Base-by-base conservation (phyloP, 2,113 vertebrate genomes). In the Pseudopodoces humilis region DNA sequence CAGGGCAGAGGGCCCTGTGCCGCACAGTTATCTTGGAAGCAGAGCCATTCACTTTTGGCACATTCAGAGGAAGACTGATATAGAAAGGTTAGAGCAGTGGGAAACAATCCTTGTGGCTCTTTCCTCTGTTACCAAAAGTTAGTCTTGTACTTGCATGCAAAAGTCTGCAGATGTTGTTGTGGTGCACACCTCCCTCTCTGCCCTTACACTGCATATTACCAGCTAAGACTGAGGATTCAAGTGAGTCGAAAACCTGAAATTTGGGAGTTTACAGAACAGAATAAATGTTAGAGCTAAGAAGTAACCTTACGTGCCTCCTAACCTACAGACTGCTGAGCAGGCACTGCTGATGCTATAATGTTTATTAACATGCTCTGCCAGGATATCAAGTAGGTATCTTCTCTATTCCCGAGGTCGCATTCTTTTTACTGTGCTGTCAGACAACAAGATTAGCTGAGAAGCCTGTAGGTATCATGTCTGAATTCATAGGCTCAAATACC, bases 401-500 rank as follows among this genome's bases (percentile, higher is more conserved):
- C 49, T 91, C 58, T 72, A 15, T 86, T 84, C 90, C 76, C 8
- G 63, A 95, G 91, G 86, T 91, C 92, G 79, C 92, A 93, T 96
- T 96, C 93, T 88, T 91, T 89, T 52, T 52, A 78, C 88, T 69
- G 24, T 43, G 56, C 80, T 92, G 87, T 69, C 88, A 94, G 93
- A 87, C 85, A 83, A 64, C 21, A 83, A 93, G 80, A 94, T 94
- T 81, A 96, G 86, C 85, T 74, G 68, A 90, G 92, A 94, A 89
- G 86, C 63, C 93, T 76, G 1, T 56, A 75, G 93, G 69, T 89
- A 85, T 90, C 87, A 65, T 44, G 69, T 86, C 83, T 95, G 94
- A 96, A 95, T 94, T 93, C 76, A 76, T 13, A 39, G 78, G 78
- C 93, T 97, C 92, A 92, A 44, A 92, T 95, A 90, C 79, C 95